These are phyloP conservation scores for Lepisosteus oculatus DNA, from an alignment of 2,113 vertebrate genomes.

Conservation along the genomic window DNA sequence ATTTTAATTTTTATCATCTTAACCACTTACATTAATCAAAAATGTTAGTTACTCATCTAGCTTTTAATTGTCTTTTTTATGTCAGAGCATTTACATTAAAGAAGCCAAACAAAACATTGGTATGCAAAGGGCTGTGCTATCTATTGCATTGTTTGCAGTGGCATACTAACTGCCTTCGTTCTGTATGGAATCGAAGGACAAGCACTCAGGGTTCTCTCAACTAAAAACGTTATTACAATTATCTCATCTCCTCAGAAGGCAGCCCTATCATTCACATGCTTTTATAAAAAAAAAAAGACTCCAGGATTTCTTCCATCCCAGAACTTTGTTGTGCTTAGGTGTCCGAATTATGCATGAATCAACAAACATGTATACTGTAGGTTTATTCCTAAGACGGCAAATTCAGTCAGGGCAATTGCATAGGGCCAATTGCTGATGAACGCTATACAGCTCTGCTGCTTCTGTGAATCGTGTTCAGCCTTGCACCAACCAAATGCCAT, in stretches of 20 bases:
- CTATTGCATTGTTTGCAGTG: background rate
- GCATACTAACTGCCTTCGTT: background rate
- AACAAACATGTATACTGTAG: too few relatives aligned
- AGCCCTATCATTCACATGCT: background rate
- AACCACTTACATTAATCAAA: background rate
- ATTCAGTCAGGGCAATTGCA: background rate
- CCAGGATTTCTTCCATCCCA: background rate
- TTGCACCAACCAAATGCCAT: constrained; percentile 3
- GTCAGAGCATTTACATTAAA: background rate
- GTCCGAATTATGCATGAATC: background rate
- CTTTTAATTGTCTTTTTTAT: background rate
- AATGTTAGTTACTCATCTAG: background rate
- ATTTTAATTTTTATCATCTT: background rate
- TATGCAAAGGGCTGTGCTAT: background rate
- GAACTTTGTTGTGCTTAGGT: background rate
- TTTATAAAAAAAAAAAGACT: background rate
- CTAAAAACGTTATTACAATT: background rate
- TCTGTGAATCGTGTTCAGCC: background rate
- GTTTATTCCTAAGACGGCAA: too few relatives aligned
- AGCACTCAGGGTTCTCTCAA: background rate
- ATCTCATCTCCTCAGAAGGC: background rate
- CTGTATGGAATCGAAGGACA: background rate
- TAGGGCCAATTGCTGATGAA: background rate
- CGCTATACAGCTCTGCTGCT: background rate
- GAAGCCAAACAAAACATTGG: background rate